Percentiles rank a stretch among this genome's conserved stretches.
Evolutionary conservation across 2,113 vertebrate species (phyloP).

Genomic region (Anas platyrhynchos): DNA sequence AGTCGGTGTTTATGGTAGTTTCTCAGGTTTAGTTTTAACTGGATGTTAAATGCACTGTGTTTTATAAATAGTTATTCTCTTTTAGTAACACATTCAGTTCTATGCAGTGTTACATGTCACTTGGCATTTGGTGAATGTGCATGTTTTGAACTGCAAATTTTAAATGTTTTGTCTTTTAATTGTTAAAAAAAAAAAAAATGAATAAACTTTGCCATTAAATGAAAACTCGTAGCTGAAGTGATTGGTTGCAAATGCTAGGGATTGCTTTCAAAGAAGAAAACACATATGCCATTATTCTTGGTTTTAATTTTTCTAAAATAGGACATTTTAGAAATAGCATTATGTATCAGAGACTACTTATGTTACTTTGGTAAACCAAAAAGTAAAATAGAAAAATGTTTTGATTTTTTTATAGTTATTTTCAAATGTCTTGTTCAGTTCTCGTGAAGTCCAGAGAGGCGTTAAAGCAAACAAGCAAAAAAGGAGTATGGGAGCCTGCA

Average conservation of each 20-base stretch:
- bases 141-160: constrained; percentile 95
- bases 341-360: background rate
- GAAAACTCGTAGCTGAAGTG: constrained; percentile 3
- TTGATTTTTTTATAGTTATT: background rate
- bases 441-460: background rate
- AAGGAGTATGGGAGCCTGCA: background rate
- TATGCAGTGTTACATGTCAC: constrained; percentile 78
- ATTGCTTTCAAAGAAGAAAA: background rate
- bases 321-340: background rate
- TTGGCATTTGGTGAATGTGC: constrained; percentile 93
- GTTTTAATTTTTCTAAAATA: background rate
- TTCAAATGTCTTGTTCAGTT: background rate
- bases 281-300: background rate
- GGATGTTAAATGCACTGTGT: constrained; percentile 85
- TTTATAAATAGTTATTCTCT: constrained; percentile 81
- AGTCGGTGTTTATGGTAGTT: constrained; percentile 85
- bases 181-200: constrained; percentile 77
- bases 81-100: constrained; percentile 73
- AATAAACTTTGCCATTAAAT: constrained; percentile 81
- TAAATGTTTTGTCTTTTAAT: constrained; percentile 93
- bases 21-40: constrained; percentile 85
- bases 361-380: background rate
- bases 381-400: background rate
- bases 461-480: background rate
- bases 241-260: constrained; percentile 18